A percentile compares a stretch with the other conserved stretches of the same genome.
Conservation (phyloP, 2,797 vertebrate species). For the Limosa lapponica region DNA sequence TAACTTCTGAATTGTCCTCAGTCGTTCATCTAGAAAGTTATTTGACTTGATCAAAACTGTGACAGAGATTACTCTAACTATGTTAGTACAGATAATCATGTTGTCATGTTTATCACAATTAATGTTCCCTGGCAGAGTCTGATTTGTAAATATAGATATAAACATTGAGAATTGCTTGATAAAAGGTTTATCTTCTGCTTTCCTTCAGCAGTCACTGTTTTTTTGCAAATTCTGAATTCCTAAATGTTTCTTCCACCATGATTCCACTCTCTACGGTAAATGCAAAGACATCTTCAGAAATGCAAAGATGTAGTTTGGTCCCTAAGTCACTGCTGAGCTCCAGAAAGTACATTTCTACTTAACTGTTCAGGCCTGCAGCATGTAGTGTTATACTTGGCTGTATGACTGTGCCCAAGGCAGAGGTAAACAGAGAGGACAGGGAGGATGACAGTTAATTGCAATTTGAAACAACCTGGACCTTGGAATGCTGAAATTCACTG, state of each 20-base stretch:
- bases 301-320: background rate
- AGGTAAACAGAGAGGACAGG: background rate
- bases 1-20: background rate
- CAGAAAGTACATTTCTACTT: background rate
- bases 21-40: background rate
- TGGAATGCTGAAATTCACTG: background rate
- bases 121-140: background rate
- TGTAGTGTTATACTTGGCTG: background rate
- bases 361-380: background rate
- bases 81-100: background rate
- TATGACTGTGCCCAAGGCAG: background rate
- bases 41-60: background rate
- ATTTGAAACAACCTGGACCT: background rate
- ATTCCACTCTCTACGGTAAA: background rate
- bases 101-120: background rate
- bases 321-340: background rate
- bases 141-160: background rate
- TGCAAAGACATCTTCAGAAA: background rate
- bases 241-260: background rate
- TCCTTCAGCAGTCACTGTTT: background rate
- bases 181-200: background rate
- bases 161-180: background rate
- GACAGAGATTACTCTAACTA: background rate
- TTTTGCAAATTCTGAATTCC: background rate
- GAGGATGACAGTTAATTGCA: background rate